These are phyloP conservation scores for Neoitamus cyanurus DNA, from an alignment of 2,888 invertebrate species.

Conservation along the genomic window DNA sequence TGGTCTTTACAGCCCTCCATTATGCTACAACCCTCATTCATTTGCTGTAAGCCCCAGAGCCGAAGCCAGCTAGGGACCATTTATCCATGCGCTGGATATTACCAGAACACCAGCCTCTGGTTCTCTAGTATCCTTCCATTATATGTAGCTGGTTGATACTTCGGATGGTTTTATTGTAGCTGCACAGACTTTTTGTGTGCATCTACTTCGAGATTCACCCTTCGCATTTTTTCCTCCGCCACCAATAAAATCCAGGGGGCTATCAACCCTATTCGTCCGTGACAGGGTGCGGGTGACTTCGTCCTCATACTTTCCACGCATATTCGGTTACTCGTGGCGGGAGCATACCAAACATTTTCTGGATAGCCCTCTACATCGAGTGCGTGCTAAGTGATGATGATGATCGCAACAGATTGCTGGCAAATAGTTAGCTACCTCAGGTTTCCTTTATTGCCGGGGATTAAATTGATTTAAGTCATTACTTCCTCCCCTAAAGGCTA, in stretches of 20 bases:
- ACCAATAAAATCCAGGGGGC: background rate
- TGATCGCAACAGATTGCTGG: conserved; percentile 51
- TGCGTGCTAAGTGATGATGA: conserved; percentile 47
- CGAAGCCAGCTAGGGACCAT: conserved; percentile 40
- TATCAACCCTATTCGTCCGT: background rate
- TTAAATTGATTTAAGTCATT: conserved; percentile 47
- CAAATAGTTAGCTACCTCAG: conserved; percentile 38
- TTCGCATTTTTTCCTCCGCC: background rate
- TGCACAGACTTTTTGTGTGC: conserved; percentile 1
- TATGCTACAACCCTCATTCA: conserved; percentile 44
- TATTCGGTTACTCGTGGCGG: conserved; percentile 22
- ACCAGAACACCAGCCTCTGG: conserved; percentile 18
- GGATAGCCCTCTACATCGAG: background rate
- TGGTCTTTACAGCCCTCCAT: conserved; percentile 47
- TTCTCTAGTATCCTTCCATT: conserved; percentile 31
- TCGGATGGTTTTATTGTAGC: conserved; percentile 11
- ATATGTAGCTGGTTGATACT: conserved; percentile 24
- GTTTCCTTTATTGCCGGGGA: conserved; percentile 34
- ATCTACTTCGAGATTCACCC: conserved; percentile 34
- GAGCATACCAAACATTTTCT: background rate
- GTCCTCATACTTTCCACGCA: conserved; percentile 17
- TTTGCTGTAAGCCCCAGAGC: conserved; percentile 37
- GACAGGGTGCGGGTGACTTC: background rate
- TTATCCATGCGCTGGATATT: conserved; percentile 48
- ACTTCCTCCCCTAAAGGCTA: background rate